phyloP scores from a whole-genome alignment of 2,797 vertebrate genomes.

The Eremophila alpestris region DNA sequence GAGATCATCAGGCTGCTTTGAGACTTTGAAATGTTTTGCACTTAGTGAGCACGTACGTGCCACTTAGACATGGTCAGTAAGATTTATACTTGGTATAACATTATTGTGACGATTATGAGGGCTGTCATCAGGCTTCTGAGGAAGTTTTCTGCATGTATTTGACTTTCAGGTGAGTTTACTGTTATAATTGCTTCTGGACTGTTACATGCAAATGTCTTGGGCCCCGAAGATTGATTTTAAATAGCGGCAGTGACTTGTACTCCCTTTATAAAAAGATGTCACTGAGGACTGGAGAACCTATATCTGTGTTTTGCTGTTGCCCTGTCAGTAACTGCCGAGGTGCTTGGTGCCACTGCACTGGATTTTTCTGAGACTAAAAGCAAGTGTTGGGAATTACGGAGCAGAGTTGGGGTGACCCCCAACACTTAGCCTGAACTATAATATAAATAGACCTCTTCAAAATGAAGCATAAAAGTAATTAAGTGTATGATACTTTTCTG shows the following conservation, averaged over 20 bases:
- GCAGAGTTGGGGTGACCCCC: background rate
- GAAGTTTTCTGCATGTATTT: background rate
- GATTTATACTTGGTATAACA: background rate
- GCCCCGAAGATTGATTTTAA: background rate
- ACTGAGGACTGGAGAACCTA: background rate
- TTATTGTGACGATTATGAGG: background rate
- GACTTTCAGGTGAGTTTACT: background rate
- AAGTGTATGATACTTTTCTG: conserved; percentile 23
- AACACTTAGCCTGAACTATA: background rate
- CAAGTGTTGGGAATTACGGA: background rate
- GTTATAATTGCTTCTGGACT: background rate
- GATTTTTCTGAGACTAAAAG: background rate
- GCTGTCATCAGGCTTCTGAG: background rate
- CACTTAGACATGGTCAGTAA: background rate
- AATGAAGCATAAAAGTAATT: conserved; percentile 8
- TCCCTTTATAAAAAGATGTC: background rate
- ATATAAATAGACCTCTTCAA: background rate
- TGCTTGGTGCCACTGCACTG: background rate
- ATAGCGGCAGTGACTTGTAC: background rate
- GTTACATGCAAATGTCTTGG: background rate
- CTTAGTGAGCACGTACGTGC: background rate
- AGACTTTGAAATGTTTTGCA: background rate
- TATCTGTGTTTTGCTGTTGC: fast-evolving
- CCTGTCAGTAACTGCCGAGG: background rate
- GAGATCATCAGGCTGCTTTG: background rate